Base-by-base conservation (phyloP, 2,888 invertebrate genomes). In the Athalia circularis region DNA sequence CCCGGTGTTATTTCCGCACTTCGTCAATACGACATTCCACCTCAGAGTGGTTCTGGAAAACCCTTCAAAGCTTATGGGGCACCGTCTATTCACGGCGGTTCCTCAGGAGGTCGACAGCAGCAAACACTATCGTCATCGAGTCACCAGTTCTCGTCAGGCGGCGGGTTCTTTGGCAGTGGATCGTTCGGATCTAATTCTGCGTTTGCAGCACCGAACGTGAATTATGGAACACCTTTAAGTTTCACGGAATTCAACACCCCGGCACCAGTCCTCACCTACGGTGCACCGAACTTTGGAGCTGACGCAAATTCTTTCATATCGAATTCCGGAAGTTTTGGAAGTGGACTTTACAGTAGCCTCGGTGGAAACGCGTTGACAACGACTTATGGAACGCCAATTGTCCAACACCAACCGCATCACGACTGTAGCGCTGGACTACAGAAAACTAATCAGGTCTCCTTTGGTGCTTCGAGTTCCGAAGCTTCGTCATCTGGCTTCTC, bases 1-100 rank as follows among this genome's bases (percentile, higher is more conserved):
- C 92, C 93, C 72, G 95, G 95, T 0, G 89, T 96, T 4, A 90
- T 95, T 3, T 82, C 83, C 3, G 83, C 82, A 47, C 72, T 94
- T 93, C 74, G 93, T 94, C 80, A 95, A 93, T 88, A 86, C 47
- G 75, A 64, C 29, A 65, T 87, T 54, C 86, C 87, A 1, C 85
- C 84, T 0, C 77, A 68, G 3, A 77, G 77, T 2, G 87, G 87
- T 78, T 67, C 79, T n/a, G 54, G 70, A 29, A 74, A 68, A 52
- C 84, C 87, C 4, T 83, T 85, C 3, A 87, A 88, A 29, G 85
- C 85, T 45, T 86, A 86, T 77, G 86, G 86, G 1, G 48, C 29
- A 11, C 78, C 78, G n/a, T 57, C 75, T 57, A 13, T 48, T 7
- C 48, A 80, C 7, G 77, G 80, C 48, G 81, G 80, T 15, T 72